A percentile compares a stretch with the other conserved stretches of the same genome.
Evolutionary conservation across 1,140 invertebrate species (phyloP).

Genomic region (Trichoplusia ni): DNA sequence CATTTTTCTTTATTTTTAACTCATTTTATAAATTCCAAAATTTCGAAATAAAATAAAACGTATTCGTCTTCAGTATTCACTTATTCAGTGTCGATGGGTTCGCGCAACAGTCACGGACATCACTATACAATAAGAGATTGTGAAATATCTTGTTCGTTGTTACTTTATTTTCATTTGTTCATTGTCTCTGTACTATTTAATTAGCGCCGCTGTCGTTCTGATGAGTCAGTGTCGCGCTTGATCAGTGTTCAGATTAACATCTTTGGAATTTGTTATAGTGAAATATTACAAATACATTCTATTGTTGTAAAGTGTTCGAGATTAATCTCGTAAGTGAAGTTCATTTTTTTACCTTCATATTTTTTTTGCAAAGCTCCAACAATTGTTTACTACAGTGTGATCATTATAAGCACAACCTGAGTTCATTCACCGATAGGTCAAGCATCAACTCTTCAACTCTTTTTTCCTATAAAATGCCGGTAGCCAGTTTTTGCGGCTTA

Average conservation of each 20-base stretch:
- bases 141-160: conserved; percentile 18
- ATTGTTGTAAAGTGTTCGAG: neutral
- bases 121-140: conserved; percentile 22
- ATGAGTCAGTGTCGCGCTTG: conserved; percentile 11
- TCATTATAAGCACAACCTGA: too few relatives aligned
- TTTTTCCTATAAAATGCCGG: too few relatives aligned
- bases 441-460: too few relatives aligned
- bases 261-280: conserved; percentile 4
- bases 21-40: neutral
- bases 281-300: neutral
- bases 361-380: too few relatives aligned
- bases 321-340: neutral
- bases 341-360: neutral
- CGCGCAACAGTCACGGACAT: conserved; percentile 14
- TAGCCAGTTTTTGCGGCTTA: too few relatives aligned
- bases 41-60: neutral
- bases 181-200: conserved; percentile 43
- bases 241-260: conserved; percentile 15
- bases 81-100: conserved; percentile 3
- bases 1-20: too few relatives aligned
- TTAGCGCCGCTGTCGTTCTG: conserved; percentile 15
- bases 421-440: too few relatives aligned
- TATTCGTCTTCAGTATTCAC: neutral
- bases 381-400: too few relatives aligned
- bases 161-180: conserved; percentile 15